phyloP scores from a whole-genome alignment of 2,888 invertebrate species.

The Hirtodrosophila confusa region DNA sequence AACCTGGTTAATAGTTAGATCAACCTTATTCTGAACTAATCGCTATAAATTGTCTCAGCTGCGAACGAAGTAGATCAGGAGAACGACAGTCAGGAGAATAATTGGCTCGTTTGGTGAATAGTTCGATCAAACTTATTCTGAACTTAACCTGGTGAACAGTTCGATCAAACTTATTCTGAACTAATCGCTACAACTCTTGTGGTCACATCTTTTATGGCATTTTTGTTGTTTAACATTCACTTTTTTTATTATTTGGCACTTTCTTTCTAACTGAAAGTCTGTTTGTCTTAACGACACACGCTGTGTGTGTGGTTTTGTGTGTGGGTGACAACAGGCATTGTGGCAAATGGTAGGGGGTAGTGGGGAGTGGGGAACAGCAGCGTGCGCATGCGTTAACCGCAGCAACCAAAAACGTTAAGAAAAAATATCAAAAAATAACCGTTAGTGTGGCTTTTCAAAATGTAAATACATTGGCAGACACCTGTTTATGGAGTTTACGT shows the following conservation, averaged over 20 bases:
- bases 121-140: too few relatives aligned
- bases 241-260: conserved; percentile 69
- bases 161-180: too few relatives aligned
- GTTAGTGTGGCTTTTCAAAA: conserved; percentile 58
- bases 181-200: too few relatives aligned
- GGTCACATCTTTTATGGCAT: background rate
- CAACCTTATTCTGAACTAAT: too few relatives aligned
- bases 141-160: too few relatives aligned
- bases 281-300: conserved; percentile 47
- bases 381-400: conserved; percentile 39
- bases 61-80: too few relatives aligned
- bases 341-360: conserved; percentile 8
- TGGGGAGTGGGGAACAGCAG: background rate
- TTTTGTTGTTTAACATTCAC: conserved; percentile 60
- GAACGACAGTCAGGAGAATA: too few relatives aligned
- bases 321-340: conserved; percentile 46
- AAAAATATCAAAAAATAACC: conserved; percentile 29
- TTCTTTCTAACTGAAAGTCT: conserved; percentile 71
- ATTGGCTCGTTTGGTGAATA: too few relatives aligned
- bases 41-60: too few relatives aligned
- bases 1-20: too few relatives aligned
- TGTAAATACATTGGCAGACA: conserved; percentile 65
- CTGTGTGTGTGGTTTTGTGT: conserved; percentile 22
- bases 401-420: too few relatives aligned
- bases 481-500: conserved; percentile 64